Conservation (phyloP, 2,888 invertebrate species). For the Coronaproctus castanopsis region DNA sequence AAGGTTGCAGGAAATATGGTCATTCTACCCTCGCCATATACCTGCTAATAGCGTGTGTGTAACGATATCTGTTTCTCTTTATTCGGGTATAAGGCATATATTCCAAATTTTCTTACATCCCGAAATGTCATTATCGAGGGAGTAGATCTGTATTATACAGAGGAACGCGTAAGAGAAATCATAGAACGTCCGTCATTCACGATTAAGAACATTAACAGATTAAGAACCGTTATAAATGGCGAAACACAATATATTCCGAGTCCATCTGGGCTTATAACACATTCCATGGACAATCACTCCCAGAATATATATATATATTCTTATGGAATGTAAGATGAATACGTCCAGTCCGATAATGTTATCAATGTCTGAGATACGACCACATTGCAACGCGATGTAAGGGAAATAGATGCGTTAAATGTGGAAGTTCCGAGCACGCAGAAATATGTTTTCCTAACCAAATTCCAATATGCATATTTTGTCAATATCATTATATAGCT, state of each 20-base stretch:
- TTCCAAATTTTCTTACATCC: background rate
- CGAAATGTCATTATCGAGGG: background rate
- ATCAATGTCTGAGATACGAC: no score
- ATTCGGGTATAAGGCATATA: background rate
- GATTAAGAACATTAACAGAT: background rate
- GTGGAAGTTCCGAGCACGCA: no score
- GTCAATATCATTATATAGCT: no score
- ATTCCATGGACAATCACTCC: background rate
- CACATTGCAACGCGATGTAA: no score
- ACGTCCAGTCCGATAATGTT: no score
- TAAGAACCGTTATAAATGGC: background rate
- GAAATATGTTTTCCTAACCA: no score
- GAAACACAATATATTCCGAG: background rate
- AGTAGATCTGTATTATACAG: background rate
- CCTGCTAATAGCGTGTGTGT: background rate
- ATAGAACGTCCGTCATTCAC: background rate
- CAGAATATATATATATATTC: background rate
- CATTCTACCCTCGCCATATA: background rate
- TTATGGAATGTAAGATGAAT: no score
- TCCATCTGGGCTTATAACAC: background rate
- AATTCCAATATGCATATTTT: no score
- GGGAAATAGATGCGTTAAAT: no score
- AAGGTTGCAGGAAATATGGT: background rate
- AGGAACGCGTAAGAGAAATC: background rate
- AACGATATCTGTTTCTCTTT: background rate